Percentiles rank a stretch among this genome's conserved stretches.
These are phyloP conservation scores for Ceyx melanurus DNA, from an alignment of 2,113 vertebrate genomes.

Conservation along the genomic window DNA sequence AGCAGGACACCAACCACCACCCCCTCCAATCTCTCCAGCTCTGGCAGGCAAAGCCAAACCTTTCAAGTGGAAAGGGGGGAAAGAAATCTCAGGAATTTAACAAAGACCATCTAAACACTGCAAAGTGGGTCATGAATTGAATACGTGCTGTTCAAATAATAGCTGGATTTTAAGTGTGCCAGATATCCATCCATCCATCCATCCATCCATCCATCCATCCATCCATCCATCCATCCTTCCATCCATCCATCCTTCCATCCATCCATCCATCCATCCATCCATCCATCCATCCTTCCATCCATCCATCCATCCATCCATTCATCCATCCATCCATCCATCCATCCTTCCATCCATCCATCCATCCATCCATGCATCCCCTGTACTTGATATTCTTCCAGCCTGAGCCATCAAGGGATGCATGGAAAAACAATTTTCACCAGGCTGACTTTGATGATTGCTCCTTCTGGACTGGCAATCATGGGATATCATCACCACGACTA, in stretches of 20 bases:
- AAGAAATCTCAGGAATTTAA: neutral
- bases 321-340: neutral
- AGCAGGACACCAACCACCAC: neutral
- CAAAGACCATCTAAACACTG: neutral
- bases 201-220: too few species aligned
- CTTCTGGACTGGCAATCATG: neutral
- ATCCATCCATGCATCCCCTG: neutral
- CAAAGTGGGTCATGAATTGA: neutral
- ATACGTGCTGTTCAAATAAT: neutral
- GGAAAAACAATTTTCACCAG: neutral
- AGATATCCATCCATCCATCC: neutral
- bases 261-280: neutral
- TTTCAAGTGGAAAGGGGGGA: fast-evolving
- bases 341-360: neutral
- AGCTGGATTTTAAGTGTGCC: neutral
- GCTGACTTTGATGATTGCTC: neutral
- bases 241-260: neutral
- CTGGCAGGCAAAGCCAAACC: neutral
- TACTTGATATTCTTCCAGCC: neutral
- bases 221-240: too few species aligned
- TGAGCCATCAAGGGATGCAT: neutral
- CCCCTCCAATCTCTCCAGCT: neutral
- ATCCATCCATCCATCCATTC: neutral
- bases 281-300: neutral
- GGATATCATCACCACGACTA: neutral